Base-by-base conservation (phyloP, 2,888 invertebrate species). In the Heliconius aoede region DNA sequence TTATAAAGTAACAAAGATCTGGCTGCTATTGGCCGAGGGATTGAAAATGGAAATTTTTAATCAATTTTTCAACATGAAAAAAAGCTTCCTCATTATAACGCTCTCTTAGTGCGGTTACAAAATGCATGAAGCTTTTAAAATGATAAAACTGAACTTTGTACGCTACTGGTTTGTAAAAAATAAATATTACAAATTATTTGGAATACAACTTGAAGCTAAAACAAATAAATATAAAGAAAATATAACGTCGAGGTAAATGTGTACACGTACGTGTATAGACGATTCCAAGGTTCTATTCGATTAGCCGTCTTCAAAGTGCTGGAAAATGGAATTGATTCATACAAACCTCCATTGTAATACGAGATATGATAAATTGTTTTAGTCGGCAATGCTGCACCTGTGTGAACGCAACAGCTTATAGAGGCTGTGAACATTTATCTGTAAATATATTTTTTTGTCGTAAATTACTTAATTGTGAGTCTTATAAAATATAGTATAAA, bases 51-150 rank as follows among this genome's bases (percentile, higher is more conserved):
- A n/a, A n/a, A n/a, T n/a, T n/a, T n/a, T n/a, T n/a, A n/a, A n/a
- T n/a, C n/a, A n/a, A n/a, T n/a, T n/a, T n/a, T n/a, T n/a, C n/a
- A n/a, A n/a, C n/a, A n/a, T n/a, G n/a, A 51, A 55, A n/a, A 21
- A 69, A 40, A 60, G 72, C 61, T 21, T 36, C 72, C 18, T 36
- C 61, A 36, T 18, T 26, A 72, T 60, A 60, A 60, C 24, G 32
- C 24, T 60, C 60, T 26, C 72, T 72, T 72, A 72, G 72, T 72
- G 60, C 32, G 60, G 40, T 60, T 61, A 72, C 61, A 61, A 72
- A 72, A 72, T 72, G 40, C 61, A 72, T 72, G 13, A 40, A 61
- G 72, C 72, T 72, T 72, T 72, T 9, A 72, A 71, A 72, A 61
- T 61, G 72, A 72, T 61, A 72, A 72, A 72, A 61, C 40, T 72